Base-by-base conservation (phyloP, 2,888 invertebrate species). In the Ophion slaviceki region DNA sequence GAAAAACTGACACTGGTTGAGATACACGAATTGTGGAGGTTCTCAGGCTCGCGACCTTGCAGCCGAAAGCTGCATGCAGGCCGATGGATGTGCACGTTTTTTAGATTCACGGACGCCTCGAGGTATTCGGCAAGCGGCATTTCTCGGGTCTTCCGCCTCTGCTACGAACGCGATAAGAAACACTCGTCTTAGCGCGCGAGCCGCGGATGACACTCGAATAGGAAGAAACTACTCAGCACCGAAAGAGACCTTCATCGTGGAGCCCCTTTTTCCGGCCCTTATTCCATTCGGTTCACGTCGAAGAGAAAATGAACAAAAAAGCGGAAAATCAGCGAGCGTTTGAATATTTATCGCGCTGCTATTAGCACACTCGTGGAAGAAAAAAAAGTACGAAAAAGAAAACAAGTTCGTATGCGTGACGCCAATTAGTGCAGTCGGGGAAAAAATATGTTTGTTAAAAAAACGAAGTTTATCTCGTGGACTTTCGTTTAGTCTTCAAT, bases 151-250 rank as follows among this genome's bases (percentile, higher is more conserved):
- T 45, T 17, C 53, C 14, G 47, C 2, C 67, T 40, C 45, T 67
- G 40, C 67, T 40, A 45, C 20, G 45, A 20, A 7, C 32, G 67
- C 32, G 67, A 68, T 45, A 68, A 45, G 67, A 68, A 68, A 45
- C 45, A 20, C 67, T 68, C 67, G 24, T 40, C 53, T 53, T 17
- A 17, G 53, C 53, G 14, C 53, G 17, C 45, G 45, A 45, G 45
- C 24, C 20, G 20, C 40, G 67, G 45, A 68, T 45, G 67, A 68
- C 45, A 45, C 67, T 68, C 45, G 45, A 45, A 45, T 53, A 53
- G 53, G 45, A 24, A 45, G 24, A 68, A 45, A 68, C 20, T 45
- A 32, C 20, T 24, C 40, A 66, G 66, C n/a, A 53, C 53, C 53
- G 53, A 53, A 36, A 32, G 67, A 40, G 67, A 40, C n/a, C 20